Percentiles rank a stretch among this genome's conserved stretches.
Conservation (phyloP, 2,797 vertebrate species). For the Avahi laniger region DNA sequence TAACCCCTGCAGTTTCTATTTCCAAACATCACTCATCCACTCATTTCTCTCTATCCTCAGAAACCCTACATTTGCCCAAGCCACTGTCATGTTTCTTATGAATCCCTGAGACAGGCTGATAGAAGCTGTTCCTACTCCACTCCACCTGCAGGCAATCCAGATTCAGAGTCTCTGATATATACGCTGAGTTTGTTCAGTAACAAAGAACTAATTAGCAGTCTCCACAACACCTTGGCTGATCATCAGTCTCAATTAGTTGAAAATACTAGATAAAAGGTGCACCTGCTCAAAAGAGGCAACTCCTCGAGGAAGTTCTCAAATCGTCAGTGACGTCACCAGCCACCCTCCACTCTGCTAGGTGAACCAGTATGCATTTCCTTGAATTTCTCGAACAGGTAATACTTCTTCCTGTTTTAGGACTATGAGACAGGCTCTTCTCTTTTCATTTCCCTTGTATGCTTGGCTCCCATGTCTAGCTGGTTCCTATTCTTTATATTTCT, state of each 20-base stretch:
- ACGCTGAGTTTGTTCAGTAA: neutral
- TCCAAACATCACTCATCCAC: neutral
- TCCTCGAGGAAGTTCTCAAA: neutral
- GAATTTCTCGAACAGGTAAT: neutral
- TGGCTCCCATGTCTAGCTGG: neutral
- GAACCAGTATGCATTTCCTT: neutral
- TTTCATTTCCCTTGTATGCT: neutral
- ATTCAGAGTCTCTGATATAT: neutral
- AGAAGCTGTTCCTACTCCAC: neutral
- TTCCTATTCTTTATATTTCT: neutral
- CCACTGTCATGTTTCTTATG: neutral
- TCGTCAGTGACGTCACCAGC: neutral
- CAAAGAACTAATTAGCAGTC: neutral
- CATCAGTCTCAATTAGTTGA: neutral
- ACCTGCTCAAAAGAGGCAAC: neutral
- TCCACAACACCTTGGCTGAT: neutral
- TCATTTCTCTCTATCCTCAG: neutral
- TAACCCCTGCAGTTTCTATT: neutral
- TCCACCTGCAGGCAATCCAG: neutral
- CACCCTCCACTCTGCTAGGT: neutral
- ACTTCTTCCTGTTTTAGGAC: neutral
- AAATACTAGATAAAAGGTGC: neutral
- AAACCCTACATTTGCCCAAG: neutral
- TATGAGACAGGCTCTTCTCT: neutral
- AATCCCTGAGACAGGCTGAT: neutral